Percentiles rank a stretch among this genome's conserved stretches.
Conservation (phyloP, 64 coral and sea anemone species). For the Cladopsammia gracilis region DNA sequence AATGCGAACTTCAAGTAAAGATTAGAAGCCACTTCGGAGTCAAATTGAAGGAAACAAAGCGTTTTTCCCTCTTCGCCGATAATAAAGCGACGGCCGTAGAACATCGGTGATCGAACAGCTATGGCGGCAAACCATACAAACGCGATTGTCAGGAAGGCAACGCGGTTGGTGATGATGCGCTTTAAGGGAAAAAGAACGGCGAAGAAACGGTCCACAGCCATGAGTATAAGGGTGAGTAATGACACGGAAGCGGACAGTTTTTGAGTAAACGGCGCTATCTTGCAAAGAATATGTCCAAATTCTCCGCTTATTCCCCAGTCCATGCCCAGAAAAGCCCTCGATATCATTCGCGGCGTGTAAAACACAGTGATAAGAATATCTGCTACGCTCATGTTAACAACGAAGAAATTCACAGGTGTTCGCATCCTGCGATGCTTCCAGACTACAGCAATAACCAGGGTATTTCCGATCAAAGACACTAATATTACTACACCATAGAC, state of each 20-base stretch:
- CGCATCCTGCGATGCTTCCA: slow-evolving; percentile 40
- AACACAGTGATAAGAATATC: slow-evolving; percentile 72
- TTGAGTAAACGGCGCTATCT: slow-evolving; percentile 45
- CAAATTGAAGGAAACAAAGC: background rate
- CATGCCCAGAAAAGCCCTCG: slow-evolving; percentile 26
- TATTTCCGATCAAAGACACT: slow-evolving; percentile 44
- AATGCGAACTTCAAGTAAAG: slow-evolving; percentile 59
- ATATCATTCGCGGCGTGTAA: slow-evolving; percentile 76
- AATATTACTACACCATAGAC: slow-evolving; percentile 51
- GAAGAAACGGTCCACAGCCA: slow-evolving; percentile 60
- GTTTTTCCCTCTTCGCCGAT: slow-evolving; percentile 1
- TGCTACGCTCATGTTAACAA: slow-evolving; percentile 50
- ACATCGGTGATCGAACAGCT: slow-evolving; percentile 40
- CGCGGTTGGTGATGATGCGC: slow-evolving; percentile 31
- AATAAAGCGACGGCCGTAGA: slow-evolving; percentile 28
- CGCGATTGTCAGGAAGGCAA: slow-evolving; percentile 14
- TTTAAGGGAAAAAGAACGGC: slow-evolving; percentile 59
- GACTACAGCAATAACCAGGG: slow-evolving; percentile 52
- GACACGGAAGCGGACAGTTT: slow-evolving; percentile 63
- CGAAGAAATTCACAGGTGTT: slow-evolving; percentile 73
- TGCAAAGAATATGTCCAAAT: slow-evolving; percentile 39
- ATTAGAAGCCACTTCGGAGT: background rate
- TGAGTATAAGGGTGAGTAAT: slow-evolving; percentile 36
- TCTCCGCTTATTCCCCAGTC: slow-evolving; percentile 47
- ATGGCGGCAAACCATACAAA: slow-evolving; percentile 48